Percentiles rank a stretch among this genome's conserved stretches.
These are phyloP conservation scores for Egretta garzetta DNA, from an alignment of 2,113 vertebrate species.

Conservation along the genomic window DNA sequence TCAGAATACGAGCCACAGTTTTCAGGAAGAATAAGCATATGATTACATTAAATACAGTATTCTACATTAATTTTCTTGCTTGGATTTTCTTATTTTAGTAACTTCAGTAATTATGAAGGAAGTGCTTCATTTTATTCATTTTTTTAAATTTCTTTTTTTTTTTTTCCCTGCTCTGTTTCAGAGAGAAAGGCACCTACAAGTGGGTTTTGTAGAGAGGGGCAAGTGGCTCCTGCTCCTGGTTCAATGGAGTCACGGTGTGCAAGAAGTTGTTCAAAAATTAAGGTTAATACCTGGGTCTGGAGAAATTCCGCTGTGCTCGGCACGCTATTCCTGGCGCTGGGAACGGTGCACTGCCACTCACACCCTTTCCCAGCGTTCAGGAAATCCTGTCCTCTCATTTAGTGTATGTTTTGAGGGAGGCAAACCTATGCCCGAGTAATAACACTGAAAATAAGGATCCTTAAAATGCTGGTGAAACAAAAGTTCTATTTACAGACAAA, in stretches of 20 bases:
- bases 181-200: not conserved
- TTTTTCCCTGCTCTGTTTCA: not conserved
- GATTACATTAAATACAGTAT: not conserved
- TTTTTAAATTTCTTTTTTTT: not conserved
- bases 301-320: not conserved
- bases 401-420: not conserved
- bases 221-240: not conserved
- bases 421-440: not conserved
- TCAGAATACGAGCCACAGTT: not conserved
- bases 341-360: not conserved
- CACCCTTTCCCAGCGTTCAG: not conserved
- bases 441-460: not conserved
- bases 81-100: not conserved
- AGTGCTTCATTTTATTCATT: not conserved
- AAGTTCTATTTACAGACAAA: not conserved
- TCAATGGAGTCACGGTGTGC: not conserved
- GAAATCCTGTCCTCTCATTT: not conserved
- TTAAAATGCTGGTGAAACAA: not conserved
- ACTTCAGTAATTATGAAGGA: not conserved
- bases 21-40: conserved; percentile 8
- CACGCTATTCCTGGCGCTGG: not conserved
- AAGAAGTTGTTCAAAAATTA: not conserved
- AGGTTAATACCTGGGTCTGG: not conserved
- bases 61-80: conserved; percentile 1
- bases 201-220: not conserved